Conservation (phyloP, 2,113 vertebrate species). For the Chionomys nivalis region DNA sequence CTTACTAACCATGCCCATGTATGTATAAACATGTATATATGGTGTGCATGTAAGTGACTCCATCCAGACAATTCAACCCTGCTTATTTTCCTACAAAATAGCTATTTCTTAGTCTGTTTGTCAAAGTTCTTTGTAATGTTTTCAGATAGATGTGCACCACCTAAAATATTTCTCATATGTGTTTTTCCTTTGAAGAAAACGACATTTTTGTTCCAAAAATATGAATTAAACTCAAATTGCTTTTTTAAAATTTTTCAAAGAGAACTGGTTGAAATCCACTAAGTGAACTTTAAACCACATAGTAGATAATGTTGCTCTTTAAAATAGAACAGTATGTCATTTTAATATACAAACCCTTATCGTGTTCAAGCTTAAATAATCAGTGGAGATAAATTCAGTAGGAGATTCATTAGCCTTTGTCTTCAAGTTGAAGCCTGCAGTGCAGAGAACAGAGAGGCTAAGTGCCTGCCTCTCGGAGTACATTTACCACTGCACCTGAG, state of each 20-base stretch:
- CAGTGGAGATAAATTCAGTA: neutral
- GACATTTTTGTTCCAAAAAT: conserved; percentile 37
- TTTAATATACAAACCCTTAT: neutral
- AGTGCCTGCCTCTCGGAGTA: neutral
- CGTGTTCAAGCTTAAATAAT: neutral
- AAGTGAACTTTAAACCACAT: neutral
- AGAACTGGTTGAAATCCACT: neutral
- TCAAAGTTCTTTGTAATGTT: neutral
- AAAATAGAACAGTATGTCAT: neutral
- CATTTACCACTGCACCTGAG: conserved; percentile 30
- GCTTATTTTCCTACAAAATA: neutral
- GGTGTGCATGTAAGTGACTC: neutral
- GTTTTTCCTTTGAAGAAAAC: neutral
- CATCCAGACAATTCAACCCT: neutral
- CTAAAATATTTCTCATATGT: neutral
- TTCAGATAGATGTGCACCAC: neutral
- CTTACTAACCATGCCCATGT: neutral
- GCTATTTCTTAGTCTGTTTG: neutral
- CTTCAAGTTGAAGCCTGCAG: neutral
- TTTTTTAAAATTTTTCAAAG: neutral
- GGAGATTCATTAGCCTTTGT: neutral
- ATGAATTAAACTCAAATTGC: neutral
- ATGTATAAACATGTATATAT: neutral
- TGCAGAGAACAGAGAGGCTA: neutral
- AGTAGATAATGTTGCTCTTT: neutral